Base-by-base conservation (phyloP, 2,888 invertebrate species). In the Seladonia tumulorum region DNA sequence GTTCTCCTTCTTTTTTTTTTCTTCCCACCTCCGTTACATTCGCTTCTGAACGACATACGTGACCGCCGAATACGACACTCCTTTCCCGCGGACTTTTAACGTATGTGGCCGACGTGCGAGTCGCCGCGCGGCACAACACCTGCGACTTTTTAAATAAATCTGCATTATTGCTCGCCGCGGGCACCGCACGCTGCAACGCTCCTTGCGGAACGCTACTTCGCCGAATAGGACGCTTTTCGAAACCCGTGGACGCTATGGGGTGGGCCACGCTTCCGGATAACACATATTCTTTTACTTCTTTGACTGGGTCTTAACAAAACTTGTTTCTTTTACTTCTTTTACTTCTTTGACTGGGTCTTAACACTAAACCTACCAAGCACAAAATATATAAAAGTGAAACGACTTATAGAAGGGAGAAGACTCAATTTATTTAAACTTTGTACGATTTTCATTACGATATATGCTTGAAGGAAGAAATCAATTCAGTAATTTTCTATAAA, bases 1-100 rank as follows among this genome's bases (percentile, higher is more conserved):
- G 45, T 14, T 45, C 8, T 60, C n/a, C n/a, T 22, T 22, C 2
- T 22, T 53, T 60, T 68, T 68, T 35, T 4, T 74, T 86, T 81
- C 76, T 81, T 76, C 76, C 22, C 22, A 68, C 68, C 39, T 57
- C 81, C 75, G 84, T 87, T 87, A 89, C 89, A 87, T 86, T 90
- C 84, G 84, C 85, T 66, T 68, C 76, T 76, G 83, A 90, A 90
- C 90, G 90, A 89, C 85, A 78, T 85, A 90, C 90, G 90, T 90
- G 90, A 90, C 87, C 88, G 68, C 80, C 75, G 78, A 75, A 74
- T 79, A 84, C 83, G 82, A 77, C 74, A 79, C 29, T 68, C 78
- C 79, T 76, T 81, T 73, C 63, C 42, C 53, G 76, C 12, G 47
- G 68, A 72, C 78, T 76, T 79, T 79, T 82, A 86, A 90, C 81